Base-by-base conservation (phyloP, 2,888 invertebrate species). In the Agrotis clavis region DNA sequence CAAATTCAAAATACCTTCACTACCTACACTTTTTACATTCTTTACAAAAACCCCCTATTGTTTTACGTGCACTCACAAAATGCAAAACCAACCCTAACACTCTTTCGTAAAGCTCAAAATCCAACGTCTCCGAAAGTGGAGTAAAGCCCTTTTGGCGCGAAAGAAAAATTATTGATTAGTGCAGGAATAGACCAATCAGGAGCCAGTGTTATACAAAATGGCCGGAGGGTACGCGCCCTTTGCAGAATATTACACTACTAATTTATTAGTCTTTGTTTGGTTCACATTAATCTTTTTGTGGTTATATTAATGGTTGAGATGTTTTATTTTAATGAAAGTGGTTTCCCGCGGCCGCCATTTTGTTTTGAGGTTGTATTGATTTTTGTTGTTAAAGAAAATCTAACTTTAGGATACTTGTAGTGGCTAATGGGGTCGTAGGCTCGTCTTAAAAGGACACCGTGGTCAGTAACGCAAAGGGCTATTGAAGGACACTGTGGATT, bases 301-400 rank as follows among this genome's bases (percentile, higher is more conserved):
- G 93, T 91, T 94, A 94, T 95, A 95, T 96, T 95, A 96, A 95
- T 95, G 95, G 94, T 92, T 78, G 72, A 51, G 79, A 79, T 89
- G 94, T 95, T 95, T 95, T 95, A 95, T 95, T 96, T 95, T 96
- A 96, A 96, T 95, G 95, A 96, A 95, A 94, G 86, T 41, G 70
- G 67, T 67, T 76, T 77, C 48, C 76, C 81, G 71, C 30, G 21
- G 83, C 76, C 84, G 95, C 95, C 95, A 95, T 95, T 87, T 94
- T 95, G 92, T 13, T 59, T n/a, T 70, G 56, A 62, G 41, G n/a
- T 35, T n/a, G 60, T 82, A 84, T 82, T 53, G 82, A 82, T 84
- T 81, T 66, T 41, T 41, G 41, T 41, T 41, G 41, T 41, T 41
- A 11, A 41, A 41, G 41, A 41, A 41, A 41, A 41, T 41, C 41